phyloP scores from a whole-genome alignment of 2,113 vertebrate genomes.

The Ahaetulla prasina region DNA sequence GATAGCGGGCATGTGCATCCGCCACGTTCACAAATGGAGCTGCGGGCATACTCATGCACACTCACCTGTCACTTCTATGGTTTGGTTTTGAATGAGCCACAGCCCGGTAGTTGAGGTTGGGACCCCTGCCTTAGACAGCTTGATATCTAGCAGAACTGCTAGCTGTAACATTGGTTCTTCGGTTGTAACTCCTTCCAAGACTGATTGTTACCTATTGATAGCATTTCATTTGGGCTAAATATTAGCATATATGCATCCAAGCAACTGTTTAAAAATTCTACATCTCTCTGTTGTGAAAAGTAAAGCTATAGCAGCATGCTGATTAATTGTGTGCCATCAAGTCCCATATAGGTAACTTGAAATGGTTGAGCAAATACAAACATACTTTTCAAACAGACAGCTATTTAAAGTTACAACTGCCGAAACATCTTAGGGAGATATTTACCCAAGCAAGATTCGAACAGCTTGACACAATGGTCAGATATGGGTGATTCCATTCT shows the following conservation, averaged over 20 bases:
- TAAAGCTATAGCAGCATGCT: neutral
- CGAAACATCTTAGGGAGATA: too few species aligned
- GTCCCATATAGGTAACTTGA: neutral
- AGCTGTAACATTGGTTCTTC: neutral
- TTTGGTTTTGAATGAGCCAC: neutral
- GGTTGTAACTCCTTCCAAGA: neutral
- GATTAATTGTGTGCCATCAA: neutral
- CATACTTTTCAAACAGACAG: too few species aligned
- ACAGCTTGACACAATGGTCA: too few species aligned
- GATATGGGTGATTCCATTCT: too few species aligned
- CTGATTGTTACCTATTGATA: neutral
- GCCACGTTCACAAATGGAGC: neutral
- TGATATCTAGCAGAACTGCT: neutral
- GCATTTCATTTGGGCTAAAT: neutral
- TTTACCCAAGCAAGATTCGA: too few species aligned
- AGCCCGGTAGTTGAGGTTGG: neutral
- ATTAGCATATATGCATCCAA: neutral
- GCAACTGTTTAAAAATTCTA: neutral
- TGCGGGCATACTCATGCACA: neutral
- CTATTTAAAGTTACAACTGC: too few species aligned
- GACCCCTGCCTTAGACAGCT: neutral
- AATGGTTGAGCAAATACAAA: too few species aligned
- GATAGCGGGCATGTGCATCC: accelerated
- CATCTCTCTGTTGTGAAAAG: neutral
- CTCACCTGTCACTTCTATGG: neutral